phyloP scores from a whole-genome alignment of 2,113 vertebrate species.

The Daubentonia madagascariensis region DNA sequence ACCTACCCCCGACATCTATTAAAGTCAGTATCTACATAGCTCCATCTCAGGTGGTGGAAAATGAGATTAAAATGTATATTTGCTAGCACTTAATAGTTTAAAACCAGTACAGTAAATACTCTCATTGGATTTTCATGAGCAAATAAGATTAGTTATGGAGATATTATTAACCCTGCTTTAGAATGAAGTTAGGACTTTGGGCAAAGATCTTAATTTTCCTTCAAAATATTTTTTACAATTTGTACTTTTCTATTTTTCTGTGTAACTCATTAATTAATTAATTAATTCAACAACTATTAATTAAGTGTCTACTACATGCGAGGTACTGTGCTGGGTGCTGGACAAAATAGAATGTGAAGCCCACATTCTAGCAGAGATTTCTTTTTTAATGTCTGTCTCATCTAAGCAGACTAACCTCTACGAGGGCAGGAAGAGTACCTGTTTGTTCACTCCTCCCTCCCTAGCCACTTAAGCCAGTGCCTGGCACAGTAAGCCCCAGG shows the following conservation, averaged over 20 bases:
- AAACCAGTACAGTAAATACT: not conserved
- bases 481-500: not conserved
- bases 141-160: not conserved
- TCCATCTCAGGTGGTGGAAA: not conserved
- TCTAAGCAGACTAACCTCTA: not conserved
- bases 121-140: conserved; percentile 5
- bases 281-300: conserved; percentile 1
- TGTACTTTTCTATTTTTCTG: not conserved
- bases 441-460: not conserved
- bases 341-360: not conserved
- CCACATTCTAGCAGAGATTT: not conserved
- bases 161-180: not conserved
- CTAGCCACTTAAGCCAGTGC: not conserved
- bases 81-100: not conserved
- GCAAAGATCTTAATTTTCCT: not conserved
- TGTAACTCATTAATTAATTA: not conserved
- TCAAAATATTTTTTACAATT: not conserved
- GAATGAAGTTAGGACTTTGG: not conserved
- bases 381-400: not conserved
- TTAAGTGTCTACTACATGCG: not conserved
- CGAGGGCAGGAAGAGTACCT: not conserved
- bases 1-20: not conserved
- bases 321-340: not conserved
- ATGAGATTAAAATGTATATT: not conserved
- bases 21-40: not conserved